Conservation (phyloP, 2,888 invertebrate species). For the Drosophila acutilabella region DNA sequence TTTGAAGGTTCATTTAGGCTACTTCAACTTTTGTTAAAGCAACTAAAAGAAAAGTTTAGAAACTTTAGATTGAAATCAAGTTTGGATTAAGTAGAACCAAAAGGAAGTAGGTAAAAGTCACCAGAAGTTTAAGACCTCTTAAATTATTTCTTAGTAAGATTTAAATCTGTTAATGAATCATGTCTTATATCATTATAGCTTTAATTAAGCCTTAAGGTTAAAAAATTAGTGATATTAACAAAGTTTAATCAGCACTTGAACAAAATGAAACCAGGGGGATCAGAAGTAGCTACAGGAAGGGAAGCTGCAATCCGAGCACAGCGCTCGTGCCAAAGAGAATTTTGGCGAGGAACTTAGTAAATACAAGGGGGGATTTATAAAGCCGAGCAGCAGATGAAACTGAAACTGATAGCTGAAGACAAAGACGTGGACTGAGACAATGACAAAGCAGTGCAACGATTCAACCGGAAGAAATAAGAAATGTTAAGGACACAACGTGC, state of each 20-base stretch:
- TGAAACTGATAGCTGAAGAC: constrained; percentile 46
- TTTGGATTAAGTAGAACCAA: not conserved
- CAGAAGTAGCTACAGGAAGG: not conserved
- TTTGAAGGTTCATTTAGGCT: not conserved
- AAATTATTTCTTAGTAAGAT: not conserved
- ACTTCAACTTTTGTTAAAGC: not conserved
- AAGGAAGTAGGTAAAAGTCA: not conserved
- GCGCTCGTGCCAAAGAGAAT: constrained; percentile 50
- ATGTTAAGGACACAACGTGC: constrained; percentile 50
- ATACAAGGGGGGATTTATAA: not conserved
- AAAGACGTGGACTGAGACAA: not conserved
- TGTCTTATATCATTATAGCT: not conserved
- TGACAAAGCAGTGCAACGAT: constrained; percentile 28
- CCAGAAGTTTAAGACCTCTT: not conserved
- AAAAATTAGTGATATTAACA: constrained; percentile 41
- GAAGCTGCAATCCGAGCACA: not conserved
- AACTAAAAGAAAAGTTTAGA: not conserved
- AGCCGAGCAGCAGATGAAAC: constrained; percentile 56
- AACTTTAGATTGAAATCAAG: not conserved
- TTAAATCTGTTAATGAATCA: not conserved
- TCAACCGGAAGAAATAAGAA: constrained; percentile 75
- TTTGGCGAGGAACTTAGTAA: constrained; percentile 4
- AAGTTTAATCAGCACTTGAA: constrained; percentile 50
- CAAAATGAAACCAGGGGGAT: constrained; percentile 26
- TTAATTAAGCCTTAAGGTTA: constrained; percentile 5